These are phyloP conservation scores for Proterorhinus semilunaris DNA, from an alignment of 2,113 vertebrate species.

Conservation along the genomic window DNA sequence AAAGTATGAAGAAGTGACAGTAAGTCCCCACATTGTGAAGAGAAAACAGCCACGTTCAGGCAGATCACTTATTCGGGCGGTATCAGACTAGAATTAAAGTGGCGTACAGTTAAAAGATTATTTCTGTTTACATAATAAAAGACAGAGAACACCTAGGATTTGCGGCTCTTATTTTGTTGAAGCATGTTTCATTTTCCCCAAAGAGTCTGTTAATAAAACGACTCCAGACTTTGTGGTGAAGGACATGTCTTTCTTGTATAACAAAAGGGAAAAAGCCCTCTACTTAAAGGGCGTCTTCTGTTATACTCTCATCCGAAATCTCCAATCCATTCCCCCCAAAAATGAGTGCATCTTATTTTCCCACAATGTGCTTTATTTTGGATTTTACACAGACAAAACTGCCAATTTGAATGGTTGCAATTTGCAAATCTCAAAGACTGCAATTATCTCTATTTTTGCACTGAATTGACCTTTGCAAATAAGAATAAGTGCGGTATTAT, in stretches of 20 bases:
- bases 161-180: constrained; percentile 1
- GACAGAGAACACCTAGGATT: not conserved
- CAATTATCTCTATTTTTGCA: too few species aligned
- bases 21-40: constrained; percentile 21
- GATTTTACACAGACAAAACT: not conserved
- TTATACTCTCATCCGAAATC: not conserved
- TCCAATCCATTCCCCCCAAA: too few species aligned
- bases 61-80: not conserved
- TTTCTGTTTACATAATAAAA: constrained; percentile 4
- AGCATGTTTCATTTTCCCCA: too few species aligned
- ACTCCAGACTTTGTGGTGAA: not conserved
- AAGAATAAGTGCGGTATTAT: too few species aligned
- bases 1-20: constrained; percentile 43
- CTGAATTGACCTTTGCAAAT: too few species aligned
- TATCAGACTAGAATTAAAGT: not conserved
- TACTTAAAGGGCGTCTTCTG: not conserved
- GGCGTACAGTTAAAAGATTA: not conserved
- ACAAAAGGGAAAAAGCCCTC: not conserved
- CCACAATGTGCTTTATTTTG: not conserved
- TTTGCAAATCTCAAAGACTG: too few species aligned
- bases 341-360: too few species aligned
- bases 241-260: not conserved
- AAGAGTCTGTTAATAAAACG: constrained; percentile 1
- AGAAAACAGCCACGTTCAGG: constrained; percentile 35
- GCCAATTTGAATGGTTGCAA: too few species aligned